Evolutionary conservation across 2,797 vertebrate species (phyloP), one percentile per base, ranked within the genome.

Genomic region (Orientallactaga sibirica): DNA sequence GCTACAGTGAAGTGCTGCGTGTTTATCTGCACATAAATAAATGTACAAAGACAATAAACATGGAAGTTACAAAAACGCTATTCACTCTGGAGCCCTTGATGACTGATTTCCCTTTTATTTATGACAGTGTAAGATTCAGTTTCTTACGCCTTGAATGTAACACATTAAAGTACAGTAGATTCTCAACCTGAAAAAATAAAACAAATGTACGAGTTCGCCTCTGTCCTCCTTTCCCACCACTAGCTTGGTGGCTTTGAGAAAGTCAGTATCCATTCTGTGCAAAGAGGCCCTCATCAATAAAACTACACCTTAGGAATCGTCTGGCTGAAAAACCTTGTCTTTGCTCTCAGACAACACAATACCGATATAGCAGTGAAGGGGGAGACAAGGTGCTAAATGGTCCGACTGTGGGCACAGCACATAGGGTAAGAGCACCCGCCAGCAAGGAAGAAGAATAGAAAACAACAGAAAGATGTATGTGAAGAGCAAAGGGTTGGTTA

Each of bases 21-120:
- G 27, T 64, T 86, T 86, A 73, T 33, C 19, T 77, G 71, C 43
- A 62, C 29, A 29, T 67, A 27, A 90, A 43, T 48, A 78, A 86
- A 43, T 61, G 55, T 84, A 37, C 33, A 99, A 99, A 98, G 99
- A 99, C 29, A 99, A 99, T 0, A 98, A 97, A 80, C 96, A 84
- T 5, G 99, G 99, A 61, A 98, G 98, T 29, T 99, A 99, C 43
- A 98, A 98, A 96, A 99, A 99, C 19, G 99, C 99, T 0, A 98
- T 99, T 88, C 97, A 98, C 8, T 99, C 99, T 5, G 99, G 99
- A 79, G 98, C 99, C 94, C 98, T 99, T 97, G 98, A 99, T 85
- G 98, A 97, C 92, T 99, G 98, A 97, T 86, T 61, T 95, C 94
- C 97, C 76, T 76, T 97, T 98, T 98, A 98, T 98, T 98, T 98